Base-by-base conservation (phyloP, 2,113 vertebrate genomes). In the Proterorhinus semilunaris region DNA sequence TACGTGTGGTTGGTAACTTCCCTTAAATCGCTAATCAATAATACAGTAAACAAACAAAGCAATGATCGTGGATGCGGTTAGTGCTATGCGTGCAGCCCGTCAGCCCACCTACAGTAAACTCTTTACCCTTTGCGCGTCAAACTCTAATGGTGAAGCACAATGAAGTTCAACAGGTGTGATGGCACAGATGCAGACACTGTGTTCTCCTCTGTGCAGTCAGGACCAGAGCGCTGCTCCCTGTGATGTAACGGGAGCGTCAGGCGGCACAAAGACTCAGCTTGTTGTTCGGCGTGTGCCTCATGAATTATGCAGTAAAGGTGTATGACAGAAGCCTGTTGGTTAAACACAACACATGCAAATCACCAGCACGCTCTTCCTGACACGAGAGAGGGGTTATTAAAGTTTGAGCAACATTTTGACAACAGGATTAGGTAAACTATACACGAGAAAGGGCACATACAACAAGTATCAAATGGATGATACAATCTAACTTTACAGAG, bases 241-340 rank as follows among this genome's bases (percentile, higher is more conserved):
- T 82, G 83, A 89, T 89, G 91, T 91, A 93, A 92, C 82, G 61
- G 85, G 90, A 92, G 88, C 83, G 81, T 81, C 82, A 77, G 72
- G 79, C 74, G 79, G 78, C 87, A 93, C 91, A 93, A 92, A 93
- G 77, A 84, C 42, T 77, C 74, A 85, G 75, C 83, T 89, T 91
- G 90, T 89, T 89, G 87, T 85, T 87, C 85, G 83, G 86, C 86
- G 81, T 88, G 89, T 88, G 88, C 77, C 87, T 93, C 88, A 91
- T 93, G 83, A 86, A 93, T 93, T 91, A 93, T 93, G 86, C 82
- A 93, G 87, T 75, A 80, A 91, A 92, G 88, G 89, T 90, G 87
- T 91, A 81, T 86, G 66, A 83, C 84, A 85, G 85, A 82, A 87
- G 71, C 77, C 77, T 89, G 89, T 90, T 91, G 84, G 90, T 88